phyloP scores from a whole-genome alignment of 2,797 vertebrate genomes.

The Dipus sagitta region DNA sequence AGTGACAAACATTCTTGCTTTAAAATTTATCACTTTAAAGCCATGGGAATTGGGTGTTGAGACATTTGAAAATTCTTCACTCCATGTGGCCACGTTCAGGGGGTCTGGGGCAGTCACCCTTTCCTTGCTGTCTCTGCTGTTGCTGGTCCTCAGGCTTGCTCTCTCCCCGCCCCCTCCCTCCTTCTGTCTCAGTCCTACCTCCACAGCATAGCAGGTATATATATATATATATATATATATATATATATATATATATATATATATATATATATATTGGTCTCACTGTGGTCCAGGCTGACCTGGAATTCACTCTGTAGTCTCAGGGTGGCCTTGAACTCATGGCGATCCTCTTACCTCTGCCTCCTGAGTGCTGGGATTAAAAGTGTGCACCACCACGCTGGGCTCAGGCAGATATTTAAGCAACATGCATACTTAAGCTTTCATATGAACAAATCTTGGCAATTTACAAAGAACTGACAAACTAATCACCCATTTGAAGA shows the following conservation, averaged over 20 bases:
- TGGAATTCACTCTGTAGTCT: no score
- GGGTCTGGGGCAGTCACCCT: neutral
- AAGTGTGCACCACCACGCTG: no score
- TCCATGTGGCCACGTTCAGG: neutral
- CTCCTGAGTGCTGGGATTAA: no score
- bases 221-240: no score
- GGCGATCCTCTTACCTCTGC: no score
- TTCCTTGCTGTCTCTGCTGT: no score
- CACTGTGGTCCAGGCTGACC: no score
- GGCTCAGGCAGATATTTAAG: neutral
- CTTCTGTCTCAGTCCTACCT: neutral
- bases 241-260: no score
- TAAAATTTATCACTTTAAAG: slow-evolving; percentile 27
- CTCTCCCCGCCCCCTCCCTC: no score
- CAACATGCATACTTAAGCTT: no score
- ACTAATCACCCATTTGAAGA: neutral
- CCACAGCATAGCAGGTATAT: neutral
- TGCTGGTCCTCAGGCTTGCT: neutral
- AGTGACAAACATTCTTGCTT: neutral
- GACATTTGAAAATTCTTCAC: slow-evolving; percentile 3
- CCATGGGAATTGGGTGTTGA: neutral
- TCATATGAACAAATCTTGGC: neutral
- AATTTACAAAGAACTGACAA: neutral
- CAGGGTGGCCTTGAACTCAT: no score
- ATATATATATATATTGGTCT: no score